Conservation (phyloP, 2,888 invertebrate genomes). For the Tenthredo livida region DNA sequence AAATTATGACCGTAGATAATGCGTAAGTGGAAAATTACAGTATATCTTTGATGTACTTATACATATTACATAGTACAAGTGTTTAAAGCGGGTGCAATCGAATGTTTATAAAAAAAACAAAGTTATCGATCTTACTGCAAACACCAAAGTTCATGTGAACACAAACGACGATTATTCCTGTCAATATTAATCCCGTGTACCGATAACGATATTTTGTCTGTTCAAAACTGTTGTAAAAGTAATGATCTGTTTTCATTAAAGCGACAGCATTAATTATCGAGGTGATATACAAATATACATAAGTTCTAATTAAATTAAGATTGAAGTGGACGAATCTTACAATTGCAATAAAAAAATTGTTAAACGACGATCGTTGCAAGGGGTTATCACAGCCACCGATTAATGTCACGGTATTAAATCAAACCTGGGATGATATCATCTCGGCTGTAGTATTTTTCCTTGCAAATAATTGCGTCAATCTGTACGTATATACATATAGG, state of each 20-base stretch:
- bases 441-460: too few species aligned
- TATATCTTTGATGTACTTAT: neutral
- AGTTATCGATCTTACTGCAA: neutral
- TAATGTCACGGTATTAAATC: too few species aligned
- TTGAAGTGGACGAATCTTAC: neutral
- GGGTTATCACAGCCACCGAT: too few species aligned
- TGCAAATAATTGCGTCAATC: too few species aligned
- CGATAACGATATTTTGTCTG: slow-evolving; percentile 2
- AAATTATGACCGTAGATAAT: neutral
- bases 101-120: neutral
- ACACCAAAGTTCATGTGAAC: neutral
- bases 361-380: neutral
- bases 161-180: neutral
- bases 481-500: too few species aligned
- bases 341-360: neutral
- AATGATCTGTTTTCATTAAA: neutral
- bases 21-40: too few species aligned
- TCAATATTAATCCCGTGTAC: neutral
- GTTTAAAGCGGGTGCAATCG: neutral
- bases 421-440: too few species aligned
- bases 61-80: neutral
- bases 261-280: neutral
- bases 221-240: neutral
- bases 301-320: neutral
- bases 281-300: too few species aligned